Base-by-base conservation (phyloP, 2,888 invertebrate species). In the Ormyrus thymus region DNA sequence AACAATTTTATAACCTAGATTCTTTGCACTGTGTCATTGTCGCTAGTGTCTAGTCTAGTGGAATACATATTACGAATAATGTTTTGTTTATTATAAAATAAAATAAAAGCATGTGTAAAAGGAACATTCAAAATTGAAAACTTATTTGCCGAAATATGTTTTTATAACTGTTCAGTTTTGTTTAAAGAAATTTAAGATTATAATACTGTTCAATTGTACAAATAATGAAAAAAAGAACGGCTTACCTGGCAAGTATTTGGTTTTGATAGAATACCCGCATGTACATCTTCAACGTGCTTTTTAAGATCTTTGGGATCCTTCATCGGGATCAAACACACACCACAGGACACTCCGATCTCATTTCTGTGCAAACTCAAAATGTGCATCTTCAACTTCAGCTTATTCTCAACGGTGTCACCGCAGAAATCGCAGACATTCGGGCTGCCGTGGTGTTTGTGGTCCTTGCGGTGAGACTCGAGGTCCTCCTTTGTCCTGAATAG, bases 341-440 rank as follows among this genome's bases (percentile, higher is more conserved):
- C 92, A 78, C 93, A 93, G 10, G 92, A 91, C 10, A 92, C 90
- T 4, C 92, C 92, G 29, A 93, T 89, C 58, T 92, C 92, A 82
- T 92, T 92, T 8, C 92, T 89, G 82, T 93, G 93, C 71, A 92
- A 85, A 50, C 92, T 92, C 61, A 92, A 84, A 6, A 93, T 91
- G 84, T 93, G 93, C 92, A 92, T 93, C 82, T 92, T 92, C 2
- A 93, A 85, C 84, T 92, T 93, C 46, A 93, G 90, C 82, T 92
- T 92, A 79, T 92, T 92, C 9, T 92, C 91, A 3, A 92, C 90
- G 0, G 91, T 89, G 83, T 93, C 93, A 1, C 91, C 93, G 82
- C 93, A 93, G 83, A 92, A 92, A 81, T 92, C 92, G 81, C 93
- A 93, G 5, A 92, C 91, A 83, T 92, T 92, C 0, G 91, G 91